Base-by-base conservation (phyloP, 92 coral and sea anemone genomes). In the Siderastrea siderea region DNA sequence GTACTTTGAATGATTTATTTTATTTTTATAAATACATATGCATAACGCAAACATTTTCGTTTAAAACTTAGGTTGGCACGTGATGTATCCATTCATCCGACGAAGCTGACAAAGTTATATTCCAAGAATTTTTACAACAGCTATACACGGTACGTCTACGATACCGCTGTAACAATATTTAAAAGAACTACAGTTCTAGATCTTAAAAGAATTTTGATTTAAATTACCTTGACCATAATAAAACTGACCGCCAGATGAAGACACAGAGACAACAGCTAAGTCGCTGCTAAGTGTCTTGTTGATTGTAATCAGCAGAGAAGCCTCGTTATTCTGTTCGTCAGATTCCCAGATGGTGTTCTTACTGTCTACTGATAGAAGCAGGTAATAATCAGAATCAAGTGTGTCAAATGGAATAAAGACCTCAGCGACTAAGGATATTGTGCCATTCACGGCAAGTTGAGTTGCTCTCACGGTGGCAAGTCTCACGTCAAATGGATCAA, bases 341-440 rank as follows among this genome's bases (percentile, higher is more conserved):
- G 63, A 17, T 85, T 94, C 98, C 76, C 75, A 87, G 26, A 93
- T 86, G 7, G 69, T 79, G 65, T 93, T 86, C 59, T 84, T 89
- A 47, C 92, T 87, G 88, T 94, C 98, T 74, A 90, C 92, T 61
- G 70, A 75, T 49, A 94, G 75, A 9, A 94, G 66, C 50, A 93
- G 67, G 78, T 94, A 94, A 74, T 94, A 94, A 3, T 94, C 92
- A 52, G 80, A 81, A 47, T 93, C 86, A n/a, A 88, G 84, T 12
- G 86, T 86, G 74, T 94, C 96, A 80, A 77, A 93, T n/a, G 98
- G 98, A 66, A 94, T 80, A 86, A 94, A 94, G n/a, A 87, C 88
- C 6, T 65, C 80, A 26, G 69, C 76, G 16, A 74, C 79, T 47
- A 92, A 75, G 26, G 84, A 49, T 59, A 80, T 45, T 17, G 94